These are phyloP conservation scores for Engystomops pustulosus DNA, from an alignment of 2,113 vertebrate species.

Conservation along the genomic window DNA sequence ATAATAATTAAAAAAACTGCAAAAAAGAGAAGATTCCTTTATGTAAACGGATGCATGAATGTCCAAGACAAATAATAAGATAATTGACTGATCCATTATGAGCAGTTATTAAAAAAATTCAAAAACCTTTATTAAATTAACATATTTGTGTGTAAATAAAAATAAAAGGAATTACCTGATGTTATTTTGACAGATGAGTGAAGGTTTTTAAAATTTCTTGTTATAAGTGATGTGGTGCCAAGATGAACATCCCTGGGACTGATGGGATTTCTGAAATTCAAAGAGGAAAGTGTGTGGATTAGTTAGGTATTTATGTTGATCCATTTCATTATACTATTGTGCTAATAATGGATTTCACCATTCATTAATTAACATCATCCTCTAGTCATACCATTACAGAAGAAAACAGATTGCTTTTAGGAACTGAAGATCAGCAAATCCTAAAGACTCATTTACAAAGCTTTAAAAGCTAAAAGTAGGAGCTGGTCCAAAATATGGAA, in stretches of 20 bases:
- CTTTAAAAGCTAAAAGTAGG: too few relatives aligned
- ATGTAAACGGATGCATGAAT: too few relatives aligned
- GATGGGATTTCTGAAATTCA: conserved; percentile 20
- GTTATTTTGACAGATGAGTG: neutral
- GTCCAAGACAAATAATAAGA: too few relatives aligned
- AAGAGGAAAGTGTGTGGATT: conserved; percentile 25
- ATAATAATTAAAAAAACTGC: too few relatives aligned
- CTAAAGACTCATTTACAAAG: neutral
- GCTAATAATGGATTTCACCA: neutral
- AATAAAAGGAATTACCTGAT: neutral
- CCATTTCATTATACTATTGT: conserved; percentile 31
- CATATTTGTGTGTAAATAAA: neutral
- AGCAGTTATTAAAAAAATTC: too few relatives aligned
- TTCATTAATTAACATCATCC: neutral
- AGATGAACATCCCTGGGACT: conserved; percentile 17
- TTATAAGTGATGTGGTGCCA: conserved; percentile 26
- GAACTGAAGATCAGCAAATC: neutral
- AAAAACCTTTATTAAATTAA: too few relatives aligned
- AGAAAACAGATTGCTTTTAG: neutral
- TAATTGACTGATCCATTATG: too few relatives aligned
- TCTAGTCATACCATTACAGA: neutral
- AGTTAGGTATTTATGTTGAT: conserved; percentile 1
- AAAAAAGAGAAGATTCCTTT: too few relatives aligned
- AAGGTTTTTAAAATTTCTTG: conserved; percentile 28
- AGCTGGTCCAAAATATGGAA: too few relatives aligned